phyloP scores from a whole-genome alignment of 2,113 vertebrate genomes.

The Muscicapa adusta region DNA sequence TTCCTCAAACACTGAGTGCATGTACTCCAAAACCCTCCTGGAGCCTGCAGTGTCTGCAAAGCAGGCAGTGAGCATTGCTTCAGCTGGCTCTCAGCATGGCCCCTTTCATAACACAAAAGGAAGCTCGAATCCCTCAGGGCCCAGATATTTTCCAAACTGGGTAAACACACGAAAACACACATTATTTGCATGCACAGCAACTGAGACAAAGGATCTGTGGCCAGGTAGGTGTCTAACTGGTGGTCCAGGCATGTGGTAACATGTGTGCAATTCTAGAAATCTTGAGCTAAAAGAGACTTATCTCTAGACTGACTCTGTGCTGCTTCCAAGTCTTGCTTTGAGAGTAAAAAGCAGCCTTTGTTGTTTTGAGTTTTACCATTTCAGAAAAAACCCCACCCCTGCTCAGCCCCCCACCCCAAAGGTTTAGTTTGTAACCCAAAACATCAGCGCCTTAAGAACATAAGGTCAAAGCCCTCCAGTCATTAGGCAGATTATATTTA shows the following conservation, averaged over 20 bases:
- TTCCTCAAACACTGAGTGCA: background rate
- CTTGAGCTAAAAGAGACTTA: background rate
- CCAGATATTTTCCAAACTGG: conserved; percentile 18
- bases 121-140: conserved; percentile 5
- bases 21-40: background rate
- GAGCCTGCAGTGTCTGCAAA: background rate
- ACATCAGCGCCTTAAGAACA: background rate
- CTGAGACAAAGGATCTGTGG: conserved; percentile 1
- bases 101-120: background rate
- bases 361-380: conserved; percentile 6
- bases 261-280: background rate
- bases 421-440: conserved; percentile 3
- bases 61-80: background rate
- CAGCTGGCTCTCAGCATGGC: background rate
- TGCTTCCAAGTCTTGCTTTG: background rate
- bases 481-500: conserved; percentile 33
- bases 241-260: conserved; percentile 23
- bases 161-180: background rate
- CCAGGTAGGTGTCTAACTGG: background rate
- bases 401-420: background rate
- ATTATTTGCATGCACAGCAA: conserved; percentile 4
- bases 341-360: conserved; percentile 37
- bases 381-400: background rate
- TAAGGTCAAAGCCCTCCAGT: background rate
- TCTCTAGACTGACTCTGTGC: background rate